Conservation (phyloP, 2,113 vertebrate species). For the Scophthalmus maximus region DNA sequence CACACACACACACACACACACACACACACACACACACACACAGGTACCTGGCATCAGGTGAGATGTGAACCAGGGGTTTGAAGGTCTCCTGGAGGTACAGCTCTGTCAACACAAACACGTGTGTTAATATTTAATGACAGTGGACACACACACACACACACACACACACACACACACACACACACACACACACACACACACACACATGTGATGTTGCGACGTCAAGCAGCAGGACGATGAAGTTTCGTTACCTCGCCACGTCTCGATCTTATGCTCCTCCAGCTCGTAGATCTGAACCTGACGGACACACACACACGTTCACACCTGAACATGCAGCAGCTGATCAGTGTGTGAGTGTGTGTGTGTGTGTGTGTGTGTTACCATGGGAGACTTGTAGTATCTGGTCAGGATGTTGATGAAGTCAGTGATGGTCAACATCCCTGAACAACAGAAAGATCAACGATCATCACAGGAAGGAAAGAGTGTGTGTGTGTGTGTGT, state of each 20-base stretch:
- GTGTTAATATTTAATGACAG: constrained; percentile 2
- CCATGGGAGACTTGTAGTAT: constrained; percentile 98
- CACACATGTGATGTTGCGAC: not conserved
- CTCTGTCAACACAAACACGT: constrained; percentile 81
- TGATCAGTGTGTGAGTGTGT: constrained; percentile 38
- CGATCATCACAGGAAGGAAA: too few relatives aligned
- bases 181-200: too few relatives aligned
- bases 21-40: constrained; percentile 2
- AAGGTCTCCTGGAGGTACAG: constrained; percentile 99
- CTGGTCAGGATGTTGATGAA: constrained; percentile 98
- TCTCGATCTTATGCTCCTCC: constrained; percentile 98
- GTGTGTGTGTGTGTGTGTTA: constrained; percentile 67
- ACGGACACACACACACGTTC: constrained; percentile 10
- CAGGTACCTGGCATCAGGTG: constrained; percentile 94
- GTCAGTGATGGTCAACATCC: constrained; percentile 98
- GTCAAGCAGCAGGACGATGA: not conserved
- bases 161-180: too few relatives aligned
- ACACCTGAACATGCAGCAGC: not conserved
- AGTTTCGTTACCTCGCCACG: constrained; percentile 89
- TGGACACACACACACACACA: too few relatives aligned
- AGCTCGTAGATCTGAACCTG: constrained; percentile 99
- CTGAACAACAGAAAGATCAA: constrained; percentile 69
- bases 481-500: constrained; percentile 2
- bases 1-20: too few relatives aligned
- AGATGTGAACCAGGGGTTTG: constrained; percentile 98